phyloP scores from a whole-genome alignment of 1,140 invertebrate genomes.

The Drosophila nigrodunni region DNA sequence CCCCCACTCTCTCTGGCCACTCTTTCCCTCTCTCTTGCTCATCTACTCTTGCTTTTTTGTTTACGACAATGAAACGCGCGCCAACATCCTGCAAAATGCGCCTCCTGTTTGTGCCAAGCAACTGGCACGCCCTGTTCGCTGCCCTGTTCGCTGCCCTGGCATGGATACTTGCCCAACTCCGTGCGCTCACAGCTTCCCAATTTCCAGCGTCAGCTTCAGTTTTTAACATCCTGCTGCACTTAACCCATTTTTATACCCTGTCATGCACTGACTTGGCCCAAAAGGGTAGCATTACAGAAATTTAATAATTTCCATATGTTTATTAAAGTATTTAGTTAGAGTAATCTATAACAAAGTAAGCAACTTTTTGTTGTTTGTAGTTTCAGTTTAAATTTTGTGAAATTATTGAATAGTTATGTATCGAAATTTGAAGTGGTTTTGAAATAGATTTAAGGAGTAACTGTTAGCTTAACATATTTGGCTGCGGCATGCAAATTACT shows the following conservation, averaged over 20 bases:
- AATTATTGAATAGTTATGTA: no score
- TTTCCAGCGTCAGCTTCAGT: slow-evolving; percentile 15
- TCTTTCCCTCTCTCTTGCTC: neutral
- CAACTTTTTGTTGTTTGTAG: no score
- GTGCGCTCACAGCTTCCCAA: neutral
- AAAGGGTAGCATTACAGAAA: neutral
- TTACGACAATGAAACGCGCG: slow-evolving; percentile 63
- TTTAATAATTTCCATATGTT: no score
- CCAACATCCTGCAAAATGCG: slow-evolving; percentile 61
- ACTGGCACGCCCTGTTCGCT: slow-evolving; percentile 15
- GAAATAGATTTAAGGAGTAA: neutral
- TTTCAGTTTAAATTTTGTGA: no score
- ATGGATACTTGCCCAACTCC: neutral
- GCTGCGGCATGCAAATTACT: slow-evolving; percentile 4
- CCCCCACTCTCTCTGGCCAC: neutral
- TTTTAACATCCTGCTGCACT: slow-evolving; percentile 69
- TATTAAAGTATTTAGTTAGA: no score
- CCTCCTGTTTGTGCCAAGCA: slow-evolving; percentile 32
- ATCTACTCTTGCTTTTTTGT: slow-evolving; percentile 58
- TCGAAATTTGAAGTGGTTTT: no score
- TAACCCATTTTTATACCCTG: slow-evolving; percentile 70
- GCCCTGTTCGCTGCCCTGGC: neutral
- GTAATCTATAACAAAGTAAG: no score
- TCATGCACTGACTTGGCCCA: neutral
- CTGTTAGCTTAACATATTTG: neutral